Evolutionary conservation across 2,888 invertebrate genomes (phyloP).

Genomic region (Megaustenia siamemsis): DNA sequence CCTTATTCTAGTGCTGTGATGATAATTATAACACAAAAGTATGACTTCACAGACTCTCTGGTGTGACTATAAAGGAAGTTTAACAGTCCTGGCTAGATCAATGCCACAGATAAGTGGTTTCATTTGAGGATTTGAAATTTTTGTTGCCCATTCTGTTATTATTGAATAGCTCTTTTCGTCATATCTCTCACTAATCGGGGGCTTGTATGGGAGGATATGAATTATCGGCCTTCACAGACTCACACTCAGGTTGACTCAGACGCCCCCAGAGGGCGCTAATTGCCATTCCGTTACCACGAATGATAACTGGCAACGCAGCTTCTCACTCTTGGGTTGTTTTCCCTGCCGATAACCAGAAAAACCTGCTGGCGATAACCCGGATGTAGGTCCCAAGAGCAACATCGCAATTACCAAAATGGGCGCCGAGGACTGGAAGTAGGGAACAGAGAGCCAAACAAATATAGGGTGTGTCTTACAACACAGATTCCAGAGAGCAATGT

Average conservation of each 20-base stretch:
- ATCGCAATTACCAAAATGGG: constrained; percentile 50
- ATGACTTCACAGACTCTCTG: too few relatives aligned
- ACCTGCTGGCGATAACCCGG: constrained; percentile 43
- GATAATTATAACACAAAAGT: too few relatives aligned
- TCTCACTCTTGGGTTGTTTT: constrained; percentile 36
- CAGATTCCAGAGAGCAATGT: too few relatives aligned
- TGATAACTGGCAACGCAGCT: constrained; percentile 43
- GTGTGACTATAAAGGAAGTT: neutral
- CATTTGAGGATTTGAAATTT: neutral
- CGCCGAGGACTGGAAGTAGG: constrained; percentile 13
- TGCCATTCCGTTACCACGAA: constrained; percentile 42
- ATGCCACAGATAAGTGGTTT: neutral
- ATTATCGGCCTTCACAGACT: constrained; percentile 45
- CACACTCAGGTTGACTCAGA: constrained; percentile 50
- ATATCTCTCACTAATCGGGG: constrained; percentile 26
- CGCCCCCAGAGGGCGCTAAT: constrained; percentile 46
- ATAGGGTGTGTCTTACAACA: too few relatives aligned
- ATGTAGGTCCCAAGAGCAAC: constrained; percentile 46
- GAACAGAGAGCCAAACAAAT: neutral
- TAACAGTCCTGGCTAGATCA: neutral
- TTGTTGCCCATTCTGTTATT: neutral
- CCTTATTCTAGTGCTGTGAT: too few relatives aligned
- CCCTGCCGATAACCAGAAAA: constrained; percentile 36
- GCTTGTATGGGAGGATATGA: constrained; percentile 30
- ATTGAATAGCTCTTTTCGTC: neutral